Conservation (phyloP, 2,797 vertebrate genomes). For the Oreochromis mossambicus region DNA sequence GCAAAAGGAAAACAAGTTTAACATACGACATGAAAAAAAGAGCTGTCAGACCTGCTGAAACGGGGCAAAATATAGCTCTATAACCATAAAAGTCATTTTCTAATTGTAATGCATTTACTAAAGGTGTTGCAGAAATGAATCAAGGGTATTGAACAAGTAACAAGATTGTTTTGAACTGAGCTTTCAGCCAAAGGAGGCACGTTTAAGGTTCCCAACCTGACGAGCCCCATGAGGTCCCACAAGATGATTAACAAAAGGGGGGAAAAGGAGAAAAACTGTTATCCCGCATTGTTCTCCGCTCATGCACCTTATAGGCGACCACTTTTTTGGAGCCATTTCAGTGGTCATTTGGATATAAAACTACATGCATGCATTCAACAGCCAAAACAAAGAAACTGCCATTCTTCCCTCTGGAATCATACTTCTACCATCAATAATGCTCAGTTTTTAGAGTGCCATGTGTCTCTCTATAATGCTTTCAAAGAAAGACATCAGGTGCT, state of each 20-base stretch:
- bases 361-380: not conserved
- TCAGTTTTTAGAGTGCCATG: not conserved
- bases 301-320: not conserved
- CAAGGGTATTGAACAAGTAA: not conserved
- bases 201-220: not conserved
- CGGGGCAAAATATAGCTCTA: not conserved
- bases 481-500: not conserved
- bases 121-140: not conserved
- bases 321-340: not conserved
- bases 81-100: not conserved
- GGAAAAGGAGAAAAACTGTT: accelerated
- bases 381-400: not conserved
- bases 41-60: not conserved
- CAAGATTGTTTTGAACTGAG: not conserved
- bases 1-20: not conserved
- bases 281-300: not conserved
- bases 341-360: not conserved
- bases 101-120: not conserved
- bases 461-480: not conserved
- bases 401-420: not conserved
- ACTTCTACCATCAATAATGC: not conserved
- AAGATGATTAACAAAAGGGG: not conserved
- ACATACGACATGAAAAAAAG: not conserved
- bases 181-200: not conserved
- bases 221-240: not conserved